A percentile compares a stretch with the other conserved stretches of the same genome.
Evolutionary conservation across 2,797 vertebrate species (phyloP).

Genomic region (Bradypodion pumilum): DNA sequence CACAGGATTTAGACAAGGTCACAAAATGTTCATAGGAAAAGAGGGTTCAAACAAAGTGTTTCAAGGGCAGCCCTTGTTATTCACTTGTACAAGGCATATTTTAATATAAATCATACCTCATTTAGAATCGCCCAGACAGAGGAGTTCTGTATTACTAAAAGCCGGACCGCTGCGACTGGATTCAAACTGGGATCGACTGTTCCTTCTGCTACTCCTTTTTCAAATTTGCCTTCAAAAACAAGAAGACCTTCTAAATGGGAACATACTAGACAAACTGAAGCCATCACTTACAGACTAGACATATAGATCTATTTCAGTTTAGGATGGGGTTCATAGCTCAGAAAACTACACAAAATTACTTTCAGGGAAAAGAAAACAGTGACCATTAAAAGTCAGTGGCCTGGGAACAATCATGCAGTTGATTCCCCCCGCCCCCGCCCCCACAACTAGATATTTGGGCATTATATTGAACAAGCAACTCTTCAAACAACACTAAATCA

Average conservation of each 20-base stretch:
- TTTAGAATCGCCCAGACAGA: slow-evolving; percentile 97
- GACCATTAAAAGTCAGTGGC: background rate
- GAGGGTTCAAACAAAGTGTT: background rate
- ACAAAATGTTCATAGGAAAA: background rate
- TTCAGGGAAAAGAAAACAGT: background rate
- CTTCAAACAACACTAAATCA: slow-evolving; percentile 18
- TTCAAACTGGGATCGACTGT: slow-evolving; percentile 87
- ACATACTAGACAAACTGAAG: background rate
- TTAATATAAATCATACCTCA: slow-evolving; percentile 81
- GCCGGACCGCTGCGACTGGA: slow-evolving; percentile 89
- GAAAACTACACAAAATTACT: background rate
- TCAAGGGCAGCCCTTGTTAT: background rate
- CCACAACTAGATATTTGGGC: slow-evolving; percentile 1
- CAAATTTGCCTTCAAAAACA: slow-evolving; percentile 87
- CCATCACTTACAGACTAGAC: background rate
- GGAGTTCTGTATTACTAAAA: slow-evolving; percentile 91
- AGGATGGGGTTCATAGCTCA: background rate
- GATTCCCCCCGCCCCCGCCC: background rate
- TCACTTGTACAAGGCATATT: background rate
- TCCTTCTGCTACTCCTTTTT: slow-evolving; percentile 91
- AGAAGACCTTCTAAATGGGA: background rate
- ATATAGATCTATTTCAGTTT: background rate
- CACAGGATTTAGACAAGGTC: background rate
- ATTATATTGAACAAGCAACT: slow-evolving; percentile 14
- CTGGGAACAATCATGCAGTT: background rate